phyloP scores from a whole-genome alignment of 2,113 vertebrate genomes.

The Hiodon alosoides region DNA sequence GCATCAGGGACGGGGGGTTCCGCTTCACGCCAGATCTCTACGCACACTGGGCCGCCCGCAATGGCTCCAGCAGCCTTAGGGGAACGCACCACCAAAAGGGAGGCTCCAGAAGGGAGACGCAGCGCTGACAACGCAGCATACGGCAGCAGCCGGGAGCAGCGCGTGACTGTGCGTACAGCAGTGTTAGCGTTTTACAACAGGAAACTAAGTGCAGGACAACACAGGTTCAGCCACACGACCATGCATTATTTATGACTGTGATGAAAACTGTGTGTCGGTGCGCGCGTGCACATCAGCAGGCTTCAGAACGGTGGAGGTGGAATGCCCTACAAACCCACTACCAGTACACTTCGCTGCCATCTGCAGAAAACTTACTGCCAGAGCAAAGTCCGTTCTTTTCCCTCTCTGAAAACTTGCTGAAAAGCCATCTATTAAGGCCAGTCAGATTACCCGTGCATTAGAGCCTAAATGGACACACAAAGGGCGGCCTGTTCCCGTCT shows the following conservation, averaged over 20 bases:
- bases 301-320: neutral
- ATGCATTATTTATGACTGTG: neutral
- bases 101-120: too few species aligned
- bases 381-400: neutral
- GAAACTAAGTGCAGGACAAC: too few species aligned
- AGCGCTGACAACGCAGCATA: too few species aligned
- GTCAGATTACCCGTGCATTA: neutral
- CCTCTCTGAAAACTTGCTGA: neutral
- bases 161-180: too few species aligned
- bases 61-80: too few species aligned
- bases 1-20: too few species aligned
- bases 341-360: neutral
- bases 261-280: neutral
- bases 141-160: too few species aligned
- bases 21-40: too few species aligned
- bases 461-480: constrained; percentile 7
- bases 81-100: too few species aligned
- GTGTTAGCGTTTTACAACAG: too few species aligned
- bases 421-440: neutral
- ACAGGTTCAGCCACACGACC: too few species aligned
- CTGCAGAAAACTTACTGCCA: neutral
- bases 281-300: neutral
- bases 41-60: too few species aligned
- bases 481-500: neutral
- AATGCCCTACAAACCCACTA: neutral